Conservation (phyloP, 2,797 vertebrate species). For the Thripadectes ignobilis region DNA sequence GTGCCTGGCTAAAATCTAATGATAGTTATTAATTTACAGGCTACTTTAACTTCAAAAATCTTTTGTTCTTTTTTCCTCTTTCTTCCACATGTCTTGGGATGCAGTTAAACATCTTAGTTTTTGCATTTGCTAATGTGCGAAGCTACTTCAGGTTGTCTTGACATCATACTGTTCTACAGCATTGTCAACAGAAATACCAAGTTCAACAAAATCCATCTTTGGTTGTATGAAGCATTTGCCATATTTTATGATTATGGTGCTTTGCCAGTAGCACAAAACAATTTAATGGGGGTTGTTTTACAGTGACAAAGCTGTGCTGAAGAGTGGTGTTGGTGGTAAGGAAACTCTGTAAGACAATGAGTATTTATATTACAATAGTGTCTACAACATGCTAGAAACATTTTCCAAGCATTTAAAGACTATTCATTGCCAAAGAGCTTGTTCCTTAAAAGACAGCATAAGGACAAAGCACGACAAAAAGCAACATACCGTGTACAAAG, state of each 20-base stretch:
- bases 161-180: not conserved
- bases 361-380: not conserved
- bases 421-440: constrained; percentile 6
- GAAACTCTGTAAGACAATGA: not conserved
- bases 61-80: not conserved
- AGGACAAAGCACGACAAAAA: not conserved
- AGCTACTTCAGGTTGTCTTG: not conserved
- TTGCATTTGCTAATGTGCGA: not conserved
- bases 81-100: not conserved
- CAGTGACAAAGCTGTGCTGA: not conserved
- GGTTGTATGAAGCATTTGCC: not conserved
- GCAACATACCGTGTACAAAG: not conserved
- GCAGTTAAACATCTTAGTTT: not conserved
- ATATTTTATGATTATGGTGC: not conserved
- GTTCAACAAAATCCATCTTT: not conserved
- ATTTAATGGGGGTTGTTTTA: not conserved
- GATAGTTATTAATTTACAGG: not conserved
- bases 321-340: not conserved
- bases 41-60: not conserved
- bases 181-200: not conserved
- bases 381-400: not conserved
- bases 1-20: not conserved
- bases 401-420: not conserved
- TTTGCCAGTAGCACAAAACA: not conserved
- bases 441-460: not conserved